Percentiles rank a stretch among this genome's conserved stretches.
Conservation (phyloP, 2,113 vertebrate genomes). For the Ameiurus melas region DNA sequence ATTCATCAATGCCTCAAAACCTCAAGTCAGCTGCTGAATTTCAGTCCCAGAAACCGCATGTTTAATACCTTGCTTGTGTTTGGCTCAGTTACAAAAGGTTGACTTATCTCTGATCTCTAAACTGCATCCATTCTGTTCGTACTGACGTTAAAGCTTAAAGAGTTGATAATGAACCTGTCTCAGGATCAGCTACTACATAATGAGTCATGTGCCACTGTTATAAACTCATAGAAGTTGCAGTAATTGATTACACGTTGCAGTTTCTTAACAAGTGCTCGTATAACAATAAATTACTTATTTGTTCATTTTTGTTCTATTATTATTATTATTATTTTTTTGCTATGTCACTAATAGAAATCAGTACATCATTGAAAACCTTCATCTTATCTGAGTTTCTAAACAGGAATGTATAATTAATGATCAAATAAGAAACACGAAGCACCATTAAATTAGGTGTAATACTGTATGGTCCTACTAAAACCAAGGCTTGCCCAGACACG, state of each 20-base stretch:
- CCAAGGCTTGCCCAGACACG: neutral
- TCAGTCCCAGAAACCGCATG: neutral
- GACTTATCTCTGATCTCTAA: neutral
- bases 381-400: neutral
- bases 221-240: neutral
- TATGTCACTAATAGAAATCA: neutral
- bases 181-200: neutral
- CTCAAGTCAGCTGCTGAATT: neutral
- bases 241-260: neutral
- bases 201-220: neutral
- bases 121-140: neutral
- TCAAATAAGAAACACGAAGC: neutral
- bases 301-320: neutral
- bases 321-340: too few species aligned
- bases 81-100: neutral
- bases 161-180: neutral
- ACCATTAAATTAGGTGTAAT: neutral
- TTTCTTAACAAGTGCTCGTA: neutral
- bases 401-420: constrained; percentile 2
- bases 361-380: neutral
- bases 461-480: neutral
- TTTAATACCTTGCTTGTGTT: neutral
- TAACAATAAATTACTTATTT: neutral
- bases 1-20: neutral
- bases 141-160: neutral